Base-by-base conservation (phyloP, 2,888 invertebrate genomes). In the Zygothrica quintamaculata region DNA sequence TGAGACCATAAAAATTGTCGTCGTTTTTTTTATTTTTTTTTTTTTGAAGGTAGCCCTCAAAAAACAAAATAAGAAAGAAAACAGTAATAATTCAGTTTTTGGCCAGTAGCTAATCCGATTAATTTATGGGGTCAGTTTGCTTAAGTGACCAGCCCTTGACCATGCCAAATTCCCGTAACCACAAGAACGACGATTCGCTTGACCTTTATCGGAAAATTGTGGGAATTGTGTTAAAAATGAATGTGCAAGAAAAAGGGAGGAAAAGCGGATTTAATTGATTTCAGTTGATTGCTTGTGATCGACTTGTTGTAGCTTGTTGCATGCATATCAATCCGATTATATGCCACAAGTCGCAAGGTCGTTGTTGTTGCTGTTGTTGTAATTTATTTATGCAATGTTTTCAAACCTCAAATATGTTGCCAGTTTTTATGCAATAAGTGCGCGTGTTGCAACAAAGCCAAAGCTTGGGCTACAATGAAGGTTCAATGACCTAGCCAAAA, bases 121-220 rank as follows among this genome's bases (percentile, higher is more conserved):
- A 42, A 55, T 53, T 64, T 75, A 77, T 77, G 71, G 51, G 42
- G 16, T 37, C 51, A 42, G 69, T 40, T 39, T 22, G 18, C 39
- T 25, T 75, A 75, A 82, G 79, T 78, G 76, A 72, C 73, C 46
- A 74, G 71, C 71, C 71, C 71, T 71, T 73, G 68, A 36, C 16
- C 7, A 12, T 12, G 11, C 29, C 12, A 46, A 12, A 31, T 26
- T 4, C 33, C 40, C 25, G 7, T 5, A 26, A 26, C 26, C 4
- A 26, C n/a, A n/a, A n/a, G n/a, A n/a, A n/a, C n/a, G n/a, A n/a
- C n/a, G n/a, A n/a, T n/a, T n/a, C n/a, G n/a, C n/a, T n/a, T n/a
- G n/a, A n/a, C n/a, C n/a, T n/a, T n/a, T n/a, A n/a, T n/a, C n/a
- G n/a, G n/a, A n/a, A n/a, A n/a, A n/a, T n/a, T n/a, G n/a, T n/a